Percentiles rank a stretch among this genome's conserved stretches.
These are phyloP conservation scores for Riparia riparia DNA, from an alignment of 2,113 vertebrate species.

Conservation along the genomic window DNA sequence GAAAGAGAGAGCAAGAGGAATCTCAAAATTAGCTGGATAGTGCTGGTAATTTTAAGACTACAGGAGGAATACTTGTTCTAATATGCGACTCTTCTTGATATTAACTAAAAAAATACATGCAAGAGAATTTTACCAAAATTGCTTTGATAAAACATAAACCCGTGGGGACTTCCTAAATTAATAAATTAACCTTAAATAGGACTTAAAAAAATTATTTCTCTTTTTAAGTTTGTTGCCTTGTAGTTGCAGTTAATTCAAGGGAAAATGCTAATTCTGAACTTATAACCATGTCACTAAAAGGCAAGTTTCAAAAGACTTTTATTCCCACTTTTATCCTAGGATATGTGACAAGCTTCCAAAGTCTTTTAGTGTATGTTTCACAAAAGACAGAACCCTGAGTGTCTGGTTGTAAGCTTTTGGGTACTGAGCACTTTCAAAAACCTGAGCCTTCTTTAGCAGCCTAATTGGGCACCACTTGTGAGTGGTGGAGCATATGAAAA, in stretches of 20 bases:
- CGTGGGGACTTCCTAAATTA: neutral
- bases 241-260: neutral
- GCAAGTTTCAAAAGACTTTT: neutral
- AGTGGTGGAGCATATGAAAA: neutral
- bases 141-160: neutral
- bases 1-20: neutral
- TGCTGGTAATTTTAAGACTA: neutral
- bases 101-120: neutral
- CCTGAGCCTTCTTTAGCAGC: neutral
- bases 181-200: neutral
- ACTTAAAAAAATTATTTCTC: neutral
- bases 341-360: neutral
- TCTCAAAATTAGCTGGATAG: neutral
- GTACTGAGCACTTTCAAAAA: neutral
- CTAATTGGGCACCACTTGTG: neutral
- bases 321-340: neutral
- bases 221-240: neutral
- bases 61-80: neutral
- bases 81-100: neutral
- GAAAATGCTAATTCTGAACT: neutral
- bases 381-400: neutral
- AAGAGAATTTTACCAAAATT: neutral
- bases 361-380: neutral
- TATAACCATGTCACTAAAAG: neutral
- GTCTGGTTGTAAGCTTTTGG: neutral